Base-by-base conservation (phyloP, 2,888 invertebrate genomes). In the Leucophenga maculata region DNA sequence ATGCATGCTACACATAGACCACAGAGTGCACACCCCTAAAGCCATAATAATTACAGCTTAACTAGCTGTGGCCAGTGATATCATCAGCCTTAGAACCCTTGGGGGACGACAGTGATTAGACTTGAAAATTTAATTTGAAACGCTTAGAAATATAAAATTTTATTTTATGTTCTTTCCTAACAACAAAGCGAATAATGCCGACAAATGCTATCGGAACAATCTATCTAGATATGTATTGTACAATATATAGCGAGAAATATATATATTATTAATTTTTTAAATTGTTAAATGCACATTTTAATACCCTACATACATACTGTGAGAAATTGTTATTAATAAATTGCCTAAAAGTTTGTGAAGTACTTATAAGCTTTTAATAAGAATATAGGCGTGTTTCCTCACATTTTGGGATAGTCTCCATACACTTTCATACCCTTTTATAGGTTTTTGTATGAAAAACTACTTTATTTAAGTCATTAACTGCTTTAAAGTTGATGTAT, bases 61-160 rank as follows among this genome's bases (percentile, higher is more conserved):
- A 60, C 20, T 22, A 22, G 0, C 11, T 6, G 11, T 22, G 26
- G 8, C 18, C 26, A 55, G 39, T 39, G 60, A 60, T 39, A 39
- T 60, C 44, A 60, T 39, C 60, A 39, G 39, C 18, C 60, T 18
- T 18, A 14, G 18, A 60, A 60, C 39, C 60, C 60, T 39, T 44
- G 39, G 60, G 60, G 32, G n/a, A n/a, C n/a, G n/a, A n/a, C 60
- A 39, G 39, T 39, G 60, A 60, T 60, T 60, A 60, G 18, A 18
- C 60, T 18, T 44, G 60, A 60, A 39, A 39, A 39, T n/a, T 11
- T 16, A 39, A 39, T 32, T 39, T 13, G 18, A 60, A 60, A 16
- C 16, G 60, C 60, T 54, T 54, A 54, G 16, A 39, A 39, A 39
- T 1, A 32, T 6, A 32, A 39, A 39, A 39, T 39, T 39, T 39